Percentiles rank a stretch among this genome's conserved stretches.
phyloP scores from a whole-genome alignment of 1,140 invertebrate species.

The Zophobas morio region DNA sequence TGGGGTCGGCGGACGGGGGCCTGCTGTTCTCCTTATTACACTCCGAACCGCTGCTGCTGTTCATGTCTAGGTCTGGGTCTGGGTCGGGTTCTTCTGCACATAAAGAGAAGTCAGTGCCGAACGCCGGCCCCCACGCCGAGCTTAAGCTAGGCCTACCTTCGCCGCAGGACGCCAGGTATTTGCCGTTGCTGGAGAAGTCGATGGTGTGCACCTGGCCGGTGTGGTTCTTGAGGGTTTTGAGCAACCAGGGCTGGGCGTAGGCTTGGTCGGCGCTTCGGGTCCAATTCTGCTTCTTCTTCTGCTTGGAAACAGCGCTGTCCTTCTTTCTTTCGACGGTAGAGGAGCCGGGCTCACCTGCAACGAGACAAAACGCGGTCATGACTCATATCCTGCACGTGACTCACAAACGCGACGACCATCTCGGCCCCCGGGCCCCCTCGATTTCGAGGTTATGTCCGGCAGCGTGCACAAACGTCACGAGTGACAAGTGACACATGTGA shows the following conservation, averaged over 20 bases:
- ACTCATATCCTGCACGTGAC: neutral
- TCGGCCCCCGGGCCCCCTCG: neutral
- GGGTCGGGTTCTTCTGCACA: constrained; percentile 67
- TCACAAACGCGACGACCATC: neutral
- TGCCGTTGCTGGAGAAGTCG: constrained; percentile 87
- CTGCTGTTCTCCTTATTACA: constrained; percentile 64
- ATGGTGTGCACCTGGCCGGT: constrained; percentile 80
- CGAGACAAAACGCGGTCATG: constrained; percentile 11
- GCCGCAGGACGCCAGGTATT: constrained; percentile 85
- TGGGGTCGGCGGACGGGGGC: constrained; percentile 50
- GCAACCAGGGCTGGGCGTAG: constrained; percentile 81
- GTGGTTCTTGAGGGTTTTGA: constrained; percentile 86
- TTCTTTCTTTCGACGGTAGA: constrained; percentile 43
- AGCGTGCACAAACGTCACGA: neutral
- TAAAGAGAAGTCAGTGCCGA: constrained; percentile 53
- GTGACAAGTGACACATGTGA: constrained; percentile 9
- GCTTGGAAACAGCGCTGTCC: constrained; percentile 40
- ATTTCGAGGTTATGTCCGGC: neutral
- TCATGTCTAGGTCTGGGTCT: constrained; percentile 61
- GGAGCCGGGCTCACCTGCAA: constrained; percentile 42
- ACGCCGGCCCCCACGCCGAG: constrained; percentile 13
- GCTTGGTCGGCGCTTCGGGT: constrained; percentile 61
- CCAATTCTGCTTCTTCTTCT: constrained; percentile 55
- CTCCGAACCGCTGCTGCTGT: constrained; percentile 61
- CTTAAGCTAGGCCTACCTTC: constrained; percentile 78